These are phyloP conservation scores for Rhogogaster chlorosoma DNA, from an alignment of 2,888 invertebrate species.

Conservation along the genomic window DNA sequence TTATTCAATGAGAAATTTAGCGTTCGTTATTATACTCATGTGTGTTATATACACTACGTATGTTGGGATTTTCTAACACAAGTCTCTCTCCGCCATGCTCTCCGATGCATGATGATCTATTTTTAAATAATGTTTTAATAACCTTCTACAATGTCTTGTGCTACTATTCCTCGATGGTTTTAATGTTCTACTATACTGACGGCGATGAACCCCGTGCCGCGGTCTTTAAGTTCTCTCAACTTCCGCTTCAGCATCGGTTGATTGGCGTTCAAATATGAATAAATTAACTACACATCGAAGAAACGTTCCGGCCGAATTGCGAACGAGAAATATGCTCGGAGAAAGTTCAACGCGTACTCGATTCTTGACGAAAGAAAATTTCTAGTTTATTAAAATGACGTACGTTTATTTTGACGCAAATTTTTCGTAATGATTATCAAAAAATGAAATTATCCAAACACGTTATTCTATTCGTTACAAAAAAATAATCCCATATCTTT, in stretches of 20 bases:
- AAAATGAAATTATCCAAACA: not conserved
- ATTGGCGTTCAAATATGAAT: not conserved
- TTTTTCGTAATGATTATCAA: not conserved
- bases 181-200: slow-evolving; percentile 3
- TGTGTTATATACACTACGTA: not conserved
- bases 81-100: not conserved
- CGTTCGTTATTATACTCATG: not conserved
- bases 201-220: not conserved
- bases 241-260: not conserved
- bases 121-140: slow-evolving; percentile 33
- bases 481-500: not conserved
- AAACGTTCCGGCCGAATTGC: not conserved
- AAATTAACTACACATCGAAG: not conserved
- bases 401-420: not conserved
- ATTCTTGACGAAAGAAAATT: not conserved
- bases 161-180: slow-evolving; percentile 15
- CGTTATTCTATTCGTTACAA: not conserved
- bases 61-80: not conserved
- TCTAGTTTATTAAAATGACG: not conserved
- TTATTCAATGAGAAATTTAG: not conserved
- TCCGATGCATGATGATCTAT: slow-evolving; percentile 22
- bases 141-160: slow-evolving; percentile 16
- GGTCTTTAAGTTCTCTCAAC: not conserved
- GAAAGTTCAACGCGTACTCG: not conserved
- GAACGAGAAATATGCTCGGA: not conserved